phyloP scores from a whole-genome alignment of 2,888 invertebrate species.

The Mactromeris polynyma region DNA sequence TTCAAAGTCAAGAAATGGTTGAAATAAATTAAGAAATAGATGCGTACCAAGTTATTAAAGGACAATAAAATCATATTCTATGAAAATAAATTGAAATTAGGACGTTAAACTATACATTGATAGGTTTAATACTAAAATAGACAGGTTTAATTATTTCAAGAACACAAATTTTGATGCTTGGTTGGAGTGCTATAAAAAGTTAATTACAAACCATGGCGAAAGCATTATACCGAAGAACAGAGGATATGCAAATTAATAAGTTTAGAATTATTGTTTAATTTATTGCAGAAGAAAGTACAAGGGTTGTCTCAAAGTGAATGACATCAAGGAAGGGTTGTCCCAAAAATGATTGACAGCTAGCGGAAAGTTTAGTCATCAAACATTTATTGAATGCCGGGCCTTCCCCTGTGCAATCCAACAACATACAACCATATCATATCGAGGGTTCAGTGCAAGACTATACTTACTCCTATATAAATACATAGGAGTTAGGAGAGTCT shows the following conservation, averaged over 20 bases:
- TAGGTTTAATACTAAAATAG: not conserved
- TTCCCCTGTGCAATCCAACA: too few relatives aligned
- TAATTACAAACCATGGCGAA: not conserved
- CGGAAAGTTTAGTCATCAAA: too few relatives aligned
- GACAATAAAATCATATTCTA: constrained; percentile 29
- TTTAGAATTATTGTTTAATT: not conserved
- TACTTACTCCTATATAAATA: too few relatives aligned
- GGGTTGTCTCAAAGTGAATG: not conserved
- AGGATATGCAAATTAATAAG: not conserved
- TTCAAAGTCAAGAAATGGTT: constrained; percentile 46
- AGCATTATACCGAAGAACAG: not conserved
- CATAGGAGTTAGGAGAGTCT: too few relatives aligned
- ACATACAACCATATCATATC: too few relatives aligned
- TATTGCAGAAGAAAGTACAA: not conserved
- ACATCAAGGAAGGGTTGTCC: not conserved
- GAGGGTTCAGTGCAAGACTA: too few relatives aligned
- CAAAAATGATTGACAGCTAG: too few relatives aligned
- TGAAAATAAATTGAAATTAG: constrained; percentile 53
- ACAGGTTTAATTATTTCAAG: not conserved
- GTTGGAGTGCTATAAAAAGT: not conserved
- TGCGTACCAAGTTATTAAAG: not conserved
- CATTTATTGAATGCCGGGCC: too few relatives aligned
- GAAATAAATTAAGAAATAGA: not conserved
- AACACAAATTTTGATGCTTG: not conserved
- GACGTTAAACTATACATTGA: constrained; percentile 1